Conservation (phyloP, 2,113 vertebrate species). For the Malurus cyaneus region DNA sequence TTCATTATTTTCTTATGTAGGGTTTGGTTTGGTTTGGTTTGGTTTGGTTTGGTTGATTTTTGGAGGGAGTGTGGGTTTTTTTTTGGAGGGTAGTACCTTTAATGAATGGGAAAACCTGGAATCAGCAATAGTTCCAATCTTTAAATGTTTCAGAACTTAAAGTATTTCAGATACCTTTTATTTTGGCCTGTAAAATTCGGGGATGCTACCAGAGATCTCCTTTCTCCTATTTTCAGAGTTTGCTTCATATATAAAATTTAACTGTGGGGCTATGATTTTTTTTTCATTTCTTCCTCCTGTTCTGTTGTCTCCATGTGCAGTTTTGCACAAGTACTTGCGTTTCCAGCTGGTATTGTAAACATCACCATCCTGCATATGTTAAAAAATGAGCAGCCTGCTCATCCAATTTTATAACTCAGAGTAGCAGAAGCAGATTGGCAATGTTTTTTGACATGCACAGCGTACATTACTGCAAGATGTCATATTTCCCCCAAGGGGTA, state of each 20-base stretch:
- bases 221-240: not conserved
- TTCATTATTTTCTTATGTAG: not conserved
- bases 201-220: not conserved
- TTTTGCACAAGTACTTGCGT: not conserved
- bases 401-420: constrained; percentile 47
- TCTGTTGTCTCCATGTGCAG: not conserved
- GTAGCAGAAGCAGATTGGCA: constrained; percentile 52
- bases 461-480: constrained; percentile 50
- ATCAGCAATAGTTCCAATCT: not conserved
- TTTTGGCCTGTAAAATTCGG: not conserved
- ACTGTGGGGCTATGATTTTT: not conserved
- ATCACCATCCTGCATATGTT: constrained; percentile 5
- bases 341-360: constrained; percentile 56
- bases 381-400: constrained; percentile 42
- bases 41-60: not conserved
- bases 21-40: not conserved
- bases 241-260: not conserved
- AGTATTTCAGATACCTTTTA: not conserved
- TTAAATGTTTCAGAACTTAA: not conserved
- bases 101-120: not conserved
- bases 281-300: not conserved
- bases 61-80: rapidly evolving
- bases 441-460: constrained; percentile 48
- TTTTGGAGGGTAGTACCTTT: rapidly evolving
- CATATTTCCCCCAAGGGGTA: constrained; percentile 48